phyloP scores from a whole-genome alignment of 2,113 vertebrate genomes.

The Fregata magnificens region DNA sequence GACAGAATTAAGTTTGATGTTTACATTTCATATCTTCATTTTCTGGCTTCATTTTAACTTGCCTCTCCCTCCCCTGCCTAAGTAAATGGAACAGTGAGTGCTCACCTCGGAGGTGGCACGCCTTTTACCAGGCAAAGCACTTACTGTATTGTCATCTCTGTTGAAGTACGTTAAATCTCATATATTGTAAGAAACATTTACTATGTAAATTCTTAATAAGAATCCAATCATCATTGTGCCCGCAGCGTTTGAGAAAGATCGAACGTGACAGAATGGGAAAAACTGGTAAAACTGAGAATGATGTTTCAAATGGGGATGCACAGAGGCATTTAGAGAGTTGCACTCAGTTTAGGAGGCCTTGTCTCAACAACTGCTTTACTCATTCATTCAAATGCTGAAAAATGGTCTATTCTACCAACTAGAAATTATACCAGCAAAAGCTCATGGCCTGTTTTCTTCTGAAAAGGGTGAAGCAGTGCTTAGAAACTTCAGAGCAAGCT shows the following conservation, averaged over 20 bases:
- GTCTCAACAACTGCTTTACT: not conserved
- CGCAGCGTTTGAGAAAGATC: not conserved
- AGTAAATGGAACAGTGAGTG: not conserved
- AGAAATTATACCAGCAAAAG: not conserved
- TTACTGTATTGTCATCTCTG: not conserved
- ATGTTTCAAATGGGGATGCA: not conserved
- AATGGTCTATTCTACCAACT: not conserved
- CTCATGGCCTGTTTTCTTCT: not conserved
- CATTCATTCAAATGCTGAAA: not conserved
- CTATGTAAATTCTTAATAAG: not conserved
- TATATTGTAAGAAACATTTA: not conserved
- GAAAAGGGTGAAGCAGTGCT: not conserved
- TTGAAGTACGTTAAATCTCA: not conserved
- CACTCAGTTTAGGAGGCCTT: not conserved
- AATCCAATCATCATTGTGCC: rapidly evolving
- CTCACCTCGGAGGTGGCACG: rapidly evolving
- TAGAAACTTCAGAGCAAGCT: not conserved
- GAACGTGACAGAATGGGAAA: not conserved
- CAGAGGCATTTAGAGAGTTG: not conserved
- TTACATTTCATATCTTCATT: not conserved
- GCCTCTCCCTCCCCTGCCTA: not conserved
- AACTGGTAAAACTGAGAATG: not conserved
- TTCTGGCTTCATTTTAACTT: not conserved
- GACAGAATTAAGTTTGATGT: not conserved
- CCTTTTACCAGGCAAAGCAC: not conserved